Conservation (phyloP, 2,888 invertebrate genomes). For the Amphipoea lucens region DNA sequence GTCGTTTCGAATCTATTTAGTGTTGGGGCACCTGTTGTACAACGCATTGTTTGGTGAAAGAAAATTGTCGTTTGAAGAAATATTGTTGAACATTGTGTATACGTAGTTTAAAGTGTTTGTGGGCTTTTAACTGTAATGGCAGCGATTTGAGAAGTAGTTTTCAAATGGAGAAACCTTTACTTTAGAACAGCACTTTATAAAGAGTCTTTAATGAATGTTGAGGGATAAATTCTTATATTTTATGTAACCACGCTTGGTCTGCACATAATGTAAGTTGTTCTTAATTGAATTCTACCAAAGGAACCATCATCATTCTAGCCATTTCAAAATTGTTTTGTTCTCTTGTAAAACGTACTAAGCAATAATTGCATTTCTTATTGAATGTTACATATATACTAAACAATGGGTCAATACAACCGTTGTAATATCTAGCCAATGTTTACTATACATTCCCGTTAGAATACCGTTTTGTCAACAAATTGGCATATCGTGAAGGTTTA, state of each 20-base stretch:
- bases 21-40: conserved; percentile 46
- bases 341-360: neutral
- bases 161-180: conserved; percentile 6
- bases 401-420: conserved; percentile 14
- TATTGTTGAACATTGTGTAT: conserved; percentile 38
- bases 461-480: conserved; percentile 17
- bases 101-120: conserved; percentile 25
- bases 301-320: neutral
- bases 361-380: conserved; percentile 6
- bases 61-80: conserved; percentile 46
- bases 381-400: conserved; percentile 7
- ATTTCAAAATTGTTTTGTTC: conserved; percentile 11
- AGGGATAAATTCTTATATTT: neutral
- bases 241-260: neutral
- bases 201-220: neutral
- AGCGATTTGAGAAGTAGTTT: conserved; percentile 22
- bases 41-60: conserved; percentile 49
- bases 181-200: conserved; percentile 10
- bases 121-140: conserved; percentile 40
- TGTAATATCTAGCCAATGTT: conserved; percentile 15
- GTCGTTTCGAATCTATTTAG: conserved; percentile 54
- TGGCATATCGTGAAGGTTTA: conserved; percentile 8
- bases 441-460: conserved; percentile 11
- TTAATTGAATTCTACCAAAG: neutral
- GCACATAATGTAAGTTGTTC: neutral